Conservation (phyloP, 2,113 vertebrate species). For the Emydocephalus ijimae region DNA sequence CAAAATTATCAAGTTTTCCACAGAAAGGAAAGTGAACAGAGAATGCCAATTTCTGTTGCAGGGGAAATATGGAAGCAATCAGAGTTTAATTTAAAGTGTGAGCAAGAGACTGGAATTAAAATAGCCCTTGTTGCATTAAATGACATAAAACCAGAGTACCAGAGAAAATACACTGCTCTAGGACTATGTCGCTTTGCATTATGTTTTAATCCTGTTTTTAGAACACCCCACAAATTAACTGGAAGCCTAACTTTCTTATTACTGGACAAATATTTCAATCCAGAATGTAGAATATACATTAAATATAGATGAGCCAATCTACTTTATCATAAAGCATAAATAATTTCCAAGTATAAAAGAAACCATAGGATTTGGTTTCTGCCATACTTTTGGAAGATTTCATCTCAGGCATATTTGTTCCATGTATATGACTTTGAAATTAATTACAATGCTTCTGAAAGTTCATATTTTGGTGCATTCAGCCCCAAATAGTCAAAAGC, state of each 20-base stretch:
- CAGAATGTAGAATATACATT: neutral
- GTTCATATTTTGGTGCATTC: accelerated
- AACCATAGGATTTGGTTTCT: neutral
- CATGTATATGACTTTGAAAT: neutral
- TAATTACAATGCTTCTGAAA: neutral
- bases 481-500: neutral
- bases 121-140: neutral
- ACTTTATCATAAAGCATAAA: neutral
- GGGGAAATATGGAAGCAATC: neutral
- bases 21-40: neutral
- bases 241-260: neutral
- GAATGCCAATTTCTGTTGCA: neutral
- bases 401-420: neutral
- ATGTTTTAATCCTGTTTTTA: neutral
- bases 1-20: neutral
- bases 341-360: neutral
- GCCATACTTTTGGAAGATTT: neutral
- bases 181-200: neutral
- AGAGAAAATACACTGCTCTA: neutral
- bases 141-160: neutral
- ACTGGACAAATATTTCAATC: neutral
- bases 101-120: neutral
- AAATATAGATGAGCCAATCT: neutral
- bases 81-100: neutral
- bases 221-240: neutral